Conservation (phyloP, 2,797 vertebrate species). For the Morus bassanus region DNA sequence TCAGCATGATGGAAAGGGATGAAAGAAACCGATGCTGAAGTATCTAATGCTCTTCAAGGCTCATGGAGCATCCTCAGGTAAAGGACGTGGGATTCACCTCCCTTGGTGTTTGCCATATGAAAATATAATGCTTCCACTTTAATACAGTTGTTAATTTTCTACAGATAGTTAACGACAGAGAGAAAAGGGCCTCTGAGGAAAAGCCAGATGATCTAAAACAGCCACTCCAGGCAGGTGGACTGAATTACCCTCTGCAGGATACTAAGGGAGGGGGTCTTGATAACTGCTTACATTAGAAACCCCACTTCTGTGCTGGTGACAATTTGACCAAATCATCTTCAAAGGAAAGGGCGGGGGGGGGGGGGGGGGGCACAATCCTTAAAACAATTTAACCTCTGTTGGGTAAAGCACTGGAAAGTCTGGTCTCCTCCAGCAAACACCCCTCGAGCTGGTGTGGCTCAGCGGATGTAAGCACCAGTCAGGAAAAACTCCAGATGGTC, state of each 20-base stretch:
- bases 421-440: not conserved
- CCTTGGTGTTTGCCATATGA: not conserved
- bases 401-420: not conserved
- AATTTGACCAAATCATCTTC: not conserved
- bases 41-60: not conserved
- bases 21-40: not conserved
- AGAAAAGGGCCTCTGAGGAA: not conserved
- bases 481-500: not conserved
- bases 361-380: not conserved
- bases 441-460: not conserved
- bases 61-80: not conserved
- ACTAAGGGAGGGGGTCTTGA: not conserved
- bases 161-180: not conserved
- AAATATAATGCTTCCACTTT: conserved; percentile 1
- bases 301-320: not conserved
- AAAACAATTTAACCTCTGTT: not conserved
- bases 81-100: not conserved
- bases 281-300: not conserved
- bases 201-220: not conserved
- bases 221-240: not conserved
- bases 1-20: not conserved
- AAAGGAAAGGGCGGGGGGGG: not conserved
- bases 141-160: conserved; percentile 14
- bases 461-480: not conserved
- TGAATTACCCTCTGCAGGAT: not conserved